Evolutionary conservation across 2,888 invertebrate genomes (phyloP), one percentile per base, ranked within the genome.

Genomic region (Malacosoma neustria): DNA sequence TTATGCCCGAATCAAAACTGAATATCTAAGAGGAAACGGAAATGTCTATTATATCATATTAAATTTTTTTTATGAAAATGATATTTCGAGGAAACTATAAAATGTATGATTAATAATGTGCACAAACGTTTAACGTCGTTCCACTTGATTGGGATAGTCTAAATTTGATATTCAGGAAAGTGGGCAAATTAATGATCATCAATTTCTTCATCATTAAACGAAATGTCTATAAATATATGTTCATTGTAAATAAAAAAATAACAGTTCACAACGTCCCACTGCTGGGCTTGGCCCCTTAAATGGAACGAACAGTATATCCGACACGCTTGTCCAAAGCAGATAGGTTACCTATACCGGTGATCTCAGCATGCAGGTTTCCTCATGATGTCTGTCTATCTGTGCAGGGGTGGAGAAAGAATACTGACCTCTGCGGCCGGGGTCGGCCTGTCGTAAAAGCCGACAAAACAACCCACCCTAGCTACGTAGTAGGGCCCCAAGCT

Each of bases 1-100:
- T n/a, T n/a, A n/a, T n/a, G n/a, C n/a, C n/a, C 22, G 22, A 5
- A 5, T 4, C 45, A 53, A 43, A 49, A 53, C 54, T 53, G 65
- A 68, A 4, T 22, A 22, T 54, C 41, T 70, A 68, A 57, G 60
- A 65, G 82, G 79, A 80, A 80, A 60, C 72, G 82, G 82, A 84
- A 67, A 71, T 59, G 67, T 63, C 69, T 61, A 70, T 76, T 82
- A 77, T 72, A 73, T 76, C 74, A 72, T 66, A 56, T 64, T 61
- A 57, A 70, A 71, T 71, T 72, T 50, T 54, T 69, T 63, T 64
- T 59, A 64, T 64, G 66, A 72, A 74, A 72, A 71, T 63, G 50
- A 53, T 54, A 59, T 68, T 69, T 64, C 60, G 67, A 72, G 72
- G 72, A 75, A 79, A 58, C 69, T 56, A 64, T 80, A 76, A 80